Evolutionary conservation across 2,888 invertebrate species (phyloP).

Genomic region (Serripes groenlandicus): DNA sequence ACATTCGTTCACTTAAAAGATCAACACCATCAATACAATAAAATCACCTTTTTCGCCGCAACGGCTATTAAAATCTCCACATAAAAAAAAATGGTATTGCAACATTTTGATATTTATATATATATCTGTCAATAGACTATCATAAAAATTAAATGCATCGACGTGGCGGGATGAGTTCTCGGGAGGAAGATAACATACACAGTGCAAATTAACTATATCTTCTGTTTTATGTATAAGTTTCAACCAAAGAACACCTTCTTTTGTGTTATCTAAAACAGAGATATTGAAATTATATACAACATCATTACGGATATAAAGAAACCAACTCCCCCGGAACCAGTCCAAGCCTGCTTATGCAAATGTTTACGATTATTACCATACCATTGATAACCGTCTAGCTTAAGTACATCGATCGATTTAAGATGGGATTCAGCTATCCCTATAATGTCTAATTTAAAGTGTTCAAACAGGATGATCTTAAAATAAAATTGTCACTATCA

Average conservation of each 20-base stretch:
- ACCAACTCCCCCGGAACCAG: conserved; percentile 36
- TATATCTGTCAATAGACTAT: no score
- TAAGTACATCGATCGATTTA: neutral
- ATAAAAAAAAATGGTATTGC: no score
- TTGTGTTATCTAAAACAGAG: neutral
- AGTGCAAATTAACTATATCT: no score
- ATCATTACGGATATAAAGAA: conserved; percentile 24
- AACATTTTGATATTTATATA: no score
- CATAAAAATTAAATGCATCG: no score
- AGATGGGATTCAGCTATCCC: conserved; percentile 10
- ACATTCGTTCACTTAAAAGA: no score
- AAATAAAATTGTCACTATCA: conserved; percentile 17
- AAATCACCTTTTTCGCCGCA: no score
- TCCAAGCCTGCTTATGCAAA: no score
- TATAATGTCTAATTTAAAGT: neutral
- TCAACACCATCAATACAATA: neutral
- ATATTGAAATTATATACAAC: conserved; percentile 2
- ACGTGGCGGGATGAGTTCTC: no score
- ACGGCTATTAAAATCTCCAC: no score
- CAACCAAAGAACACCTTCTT: conserved; percentile 6
- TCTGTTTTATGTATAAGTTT: neutral
- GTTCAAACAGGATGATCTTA: neutral
- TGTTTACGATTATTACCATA: conserved; percentile 32
- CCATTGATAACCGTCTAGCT: neutral
- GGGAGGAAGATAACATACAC: no score